Conservation (phyloP, 2,113 vertebrate genomes). For the Spilogale gracilis region DNA sequence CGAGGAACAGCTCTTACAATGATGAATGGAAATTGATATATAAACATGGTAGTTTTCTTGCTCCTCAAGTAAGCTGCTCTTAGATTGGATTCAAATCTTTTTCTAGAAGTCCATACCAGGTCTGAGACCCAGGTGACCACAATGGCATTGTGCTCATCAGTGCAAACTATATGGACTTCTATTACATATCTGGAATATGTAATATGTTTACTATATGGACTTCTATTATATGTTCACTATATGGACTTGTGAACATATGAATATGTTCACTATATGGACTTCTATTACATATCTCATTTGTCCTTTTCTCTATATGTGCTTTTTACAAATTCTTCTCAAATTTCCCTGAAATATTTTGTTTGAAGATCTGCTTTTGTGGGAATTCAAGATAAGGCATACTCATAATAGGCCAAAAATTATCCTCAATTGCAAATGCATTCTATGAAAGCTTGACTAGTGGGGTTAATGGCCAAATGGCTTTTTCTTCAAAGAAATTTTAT, state of each 20-base stretch:
- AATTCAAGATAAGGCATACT: background rate
- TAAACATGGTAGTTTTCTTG: background rate
- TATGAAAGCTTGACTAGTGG: fast-evolving
- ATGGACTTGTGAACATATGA: too few relatives aligned
- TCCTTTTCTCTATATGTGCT: background rate
- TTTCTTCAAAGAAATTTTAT: background rate
- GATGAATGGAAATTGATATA: background rate
- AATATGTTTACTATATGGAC: too few relatives aligned
- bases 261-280: too few relatives aligned
- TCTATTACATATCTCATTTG: background rate
- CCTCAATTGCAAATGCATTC: background rate
- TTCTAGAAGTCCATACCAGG: background rate
- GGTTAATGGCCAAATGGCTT: background rate
- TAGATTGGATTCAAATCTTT: background rate
- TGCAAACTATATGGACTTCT: background rate
- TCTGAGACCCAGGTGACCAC: background rate
- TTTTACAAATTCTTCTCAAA: background rate
- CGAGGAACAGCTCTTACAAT: background rate
- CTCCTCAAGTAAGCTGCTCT: background rate
- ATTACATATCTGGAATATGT: background rate
- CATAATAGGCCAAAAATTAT: background rate
- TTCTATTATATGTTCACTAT: too few relatives aligned
- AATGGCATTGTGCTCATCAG: too few relatives aligned
- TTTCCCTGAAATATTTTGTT: background rate
- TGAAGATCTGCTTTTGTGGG: background rate